Evolutionary conservation across 2,888 invertebrate genomes (phyloP).

Genomic region (Clostera curtula): DNA sequence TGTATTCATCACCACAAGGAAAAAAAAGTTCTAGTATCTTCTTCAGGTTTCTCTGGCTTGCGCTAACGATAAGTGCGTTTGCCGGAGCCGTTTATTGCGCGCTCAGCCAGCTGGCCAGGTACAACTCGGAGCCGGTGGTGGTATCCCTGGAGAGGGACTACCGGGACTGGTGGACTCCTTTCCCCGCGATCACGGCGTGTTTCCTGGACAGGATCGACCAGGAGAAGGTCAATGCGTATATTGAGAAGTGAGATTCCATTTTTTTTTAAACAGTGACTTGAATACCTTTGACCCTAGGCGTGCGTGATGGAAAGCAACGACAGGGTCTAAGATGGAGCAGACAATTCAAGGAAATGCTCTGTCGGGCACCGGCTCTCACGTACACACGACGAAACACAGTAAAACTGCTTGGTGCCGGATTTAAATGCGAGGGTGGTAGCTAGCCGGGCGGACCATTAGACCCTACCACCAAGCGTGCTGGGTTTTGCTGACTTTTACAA

Average conservation of each 20-base stretch:
- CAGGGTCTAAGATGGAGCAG: too few relatives aligned
- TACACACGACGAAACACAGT: too few relatives aligned
- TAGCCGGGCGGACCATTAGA: too few relatives aligned
- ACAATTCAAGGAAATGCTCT: too few relatives aligned
- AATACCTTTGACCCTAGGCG: not conserved
- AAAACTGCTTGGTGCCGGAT: too few relatives aligned
- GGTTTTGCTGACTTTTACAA: too few relatives aligned
- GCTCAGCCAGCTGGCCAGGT: constrained; percentile 50
- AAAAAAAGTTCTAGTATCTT: constrained; percentile 2
- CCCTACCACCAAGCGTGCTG: too few relatives aligned
- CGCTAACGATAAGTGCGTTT: constrained; percentile 45
- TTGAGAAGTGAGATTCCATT: constrained; percentile 39
- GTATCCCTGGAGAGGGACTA: constrained; percentile 63
- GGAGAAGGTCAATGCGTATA: constrained; percentile 39
- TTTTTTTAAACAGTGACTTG: constrained; percentile 4
- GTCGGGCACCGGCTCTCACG: too few relatives aligned
- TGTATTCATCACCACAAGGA: too few relatives aligned
- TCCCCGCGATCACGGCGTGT: constrained; percentile 66
- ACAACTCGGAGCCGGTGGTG: constrained; percentile 58
- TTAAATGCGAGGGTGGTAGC: too few relatives aligned
- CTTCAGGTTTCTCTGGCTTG: constrained; percentile 43
- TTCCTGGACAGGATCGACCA: constrained; percentile 46
- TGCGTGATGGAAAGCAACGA: not conserved
- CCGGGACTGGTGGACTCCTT: constrained; percentile 56
- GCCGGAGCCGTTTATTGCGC: constrained; percentile 55